Percentiles rank a stretch among this genome's conserved stretches.
Evolutionary conservation across 2,797 vertebrate genomes (phyloP).

Genomic region (Rhinoraja longicauda): DNA sequence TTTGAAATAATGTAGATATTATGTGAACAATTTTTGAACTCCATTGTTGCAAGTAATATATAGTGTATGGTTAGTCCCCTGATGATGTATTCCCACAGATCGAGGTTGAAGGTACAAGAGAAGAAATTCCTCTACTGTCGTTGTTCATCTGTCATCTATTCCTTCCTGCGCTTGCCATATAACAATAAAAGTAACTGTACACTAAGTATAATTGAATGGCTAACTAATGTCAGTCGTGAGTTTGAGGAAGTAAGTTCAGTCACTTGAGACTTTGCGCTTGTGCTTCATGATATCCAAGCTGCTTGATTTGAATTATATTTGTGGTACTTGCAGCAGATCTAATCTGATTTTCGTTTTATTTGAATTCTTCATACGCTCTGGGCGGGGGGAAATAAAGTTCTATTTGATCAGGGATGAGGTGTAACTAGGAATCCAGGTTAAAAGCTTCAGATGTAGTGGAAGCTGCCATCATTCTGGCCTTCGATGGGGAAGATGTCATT

Average conservation of each 20-base stretch:
- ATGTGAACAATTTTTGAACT: slow-evolving; percentile 42
- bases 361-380: background rate
- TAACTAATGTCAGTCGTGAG: background rate
- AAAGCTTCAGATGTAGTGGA: background rate
- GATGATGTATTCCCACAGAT: background rate
- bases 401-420: background rate
- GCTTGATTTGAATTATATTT: slow-evolving; percentile 10
- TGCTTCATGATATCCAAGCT: background rate
- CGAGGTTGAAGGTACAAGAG: background rate
- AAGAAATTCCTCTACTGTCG: background rate
- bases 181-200: slow-evolving; percentile 34
- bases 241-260: background rate
- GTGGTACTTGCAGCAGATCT: background rate
- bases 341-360: slow-evolving; percentile 10
- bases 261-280: background rate
- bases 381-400: too few relatives aligned
- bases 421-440: background rate
- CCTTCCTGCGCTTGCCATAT: background rate
- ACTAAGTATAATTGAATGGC: slow-evolving; percentile 28
- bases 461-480: background rate
- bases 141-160: background rate
- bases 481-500: background rate
- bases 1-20: slow-evolving; percentile 53
- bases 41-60: slow-evolving; percentile 51
- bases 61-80: slow-evolving; percentile 34